Percentiles rank a stretch among this genome's conserved stretches.
Evolutionary conservation across 2,888 invertebrate genomes (phyloP).

Genomic region (Augochlorella aurata): DNA sequence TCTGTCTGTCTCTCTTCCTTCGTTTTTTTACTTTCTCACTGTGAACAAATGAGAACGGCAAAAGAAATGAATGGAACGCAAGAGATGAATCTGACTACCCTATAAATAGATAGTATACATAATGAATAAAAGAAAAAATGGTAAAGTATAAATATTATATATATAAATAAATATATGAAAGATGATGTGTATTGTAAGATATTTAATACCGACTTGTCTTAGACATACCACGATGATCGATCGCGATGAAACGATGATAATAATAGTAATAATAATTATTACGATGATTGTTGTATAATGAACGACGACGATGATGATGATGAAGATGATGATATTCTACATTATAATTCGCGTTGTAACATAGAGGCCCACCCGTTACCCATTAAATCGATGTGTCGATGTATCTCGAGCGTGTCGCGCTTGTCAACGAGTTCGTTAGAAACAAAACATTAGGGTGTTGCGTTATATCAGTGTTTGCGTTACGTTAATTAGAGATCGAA

Average conservation of each 20-base stretch:
- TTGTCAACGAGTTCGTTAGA: constrained; percentile 55
- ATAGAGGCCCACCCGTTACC: constrained; percentile 78
- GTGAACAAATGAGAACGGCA: constrained; percentile 68
- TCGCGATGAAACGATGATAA: constrained; percentile 68
- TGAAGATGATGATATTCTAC: constrained; percentile 68
- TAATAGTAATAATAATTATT: constrained; percentile 67
- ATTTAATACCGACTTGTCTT: constrained; percentile 79
- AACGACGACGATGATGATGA: constrained; percentile 59
- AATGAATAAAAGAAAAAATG: constrained; percentile 70
- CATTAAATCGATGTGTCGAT: constrained; percentile 79
- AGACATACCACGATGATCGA: constrained; percentile 75
- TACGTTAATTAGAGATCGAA: constrained; percentile 35
- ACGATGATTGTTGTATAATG: constrained; percentile 67
- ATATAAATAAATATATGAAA: constrained; percentile 75
- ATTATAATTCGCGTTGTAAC: constrained; percentile 78
- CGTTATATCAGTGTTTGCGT: not conserved
- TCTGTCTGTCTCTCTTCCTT: not conserved
- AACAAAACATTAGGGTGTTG: constrained; percentile 13
- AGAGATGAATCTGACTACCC: constrained; percentile 77
- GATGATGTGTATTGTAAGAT: constrained; percentile 80
- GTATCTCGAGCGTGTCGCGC: constrained; percentile 76
- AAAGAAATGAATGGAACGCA: constrained; percentile 67
- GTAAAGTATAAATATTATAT: constrained; percentile 74
- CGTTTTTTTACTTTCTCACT: constrained; percentile 62
- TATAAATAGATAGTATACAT: constrained; percentile 78